Conservation (phyloP, 2,797 vertebrate species). For the Catamblyrhynchus diadema region DNA sequence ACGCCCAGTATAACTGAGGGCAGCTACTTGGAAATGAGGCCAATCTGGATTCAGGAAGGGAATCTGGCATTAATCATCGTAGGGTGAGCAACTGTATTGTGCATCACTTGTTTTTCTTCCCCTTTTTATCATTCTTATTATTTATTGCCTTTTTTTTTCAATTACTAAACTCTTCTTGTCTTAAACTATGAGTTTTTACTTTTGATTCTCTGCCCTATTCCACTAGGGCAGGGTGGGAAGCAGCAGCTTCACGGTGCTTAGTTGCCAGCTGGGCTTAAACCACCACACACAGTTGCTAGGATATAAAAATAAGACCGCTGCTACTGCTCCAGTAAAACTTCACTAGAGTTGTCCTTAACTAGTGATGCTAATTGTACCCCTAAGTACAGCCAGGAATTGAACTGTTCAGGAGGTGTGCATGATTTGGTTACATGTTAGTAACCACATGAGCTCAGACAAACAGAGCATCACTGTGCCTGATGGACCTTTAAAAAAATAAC, state of each 20-base stretch:
- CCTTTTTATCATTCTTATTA: background rate
- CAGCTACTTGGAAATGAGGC: background rate
- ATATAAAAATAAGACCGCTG: background rate
- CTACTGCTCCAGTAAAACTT: background rate
- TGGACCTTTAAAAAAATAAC: background rate
- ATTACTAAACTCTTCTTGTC: background rate
- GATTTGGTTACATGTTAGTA: no score
- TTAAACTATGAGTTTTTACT: background rate
- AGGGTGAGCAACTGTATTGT: background rate
- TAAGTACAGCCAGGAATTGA: fast-evolving
- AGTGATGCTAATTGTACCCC: fast-evolving
- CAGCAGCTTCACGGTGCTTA: background rate
- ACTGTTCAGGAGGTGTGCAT: fast-evolving
- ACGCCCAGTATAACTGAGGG: background rate
- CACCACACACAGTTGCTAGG: background rate
- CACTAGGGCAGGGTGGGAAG: fast-evolving
- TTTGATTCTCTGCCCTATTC: background rate
- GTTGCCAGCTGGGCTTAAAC: background rate
- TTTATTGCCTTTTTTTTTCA: background rate
- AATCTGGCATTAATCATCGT: background rate
- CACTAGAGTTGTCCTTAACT: background rate
- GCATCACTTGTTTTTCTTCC: background rate
- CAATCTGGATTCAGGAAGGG: background rate
- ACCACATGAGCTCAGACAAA: background rate
- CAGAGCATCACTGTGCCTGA: background rate